Base-by-base conservation (phyloP, 2,113 vertebrate species). In the Toxostoma redivivum region DNA sequence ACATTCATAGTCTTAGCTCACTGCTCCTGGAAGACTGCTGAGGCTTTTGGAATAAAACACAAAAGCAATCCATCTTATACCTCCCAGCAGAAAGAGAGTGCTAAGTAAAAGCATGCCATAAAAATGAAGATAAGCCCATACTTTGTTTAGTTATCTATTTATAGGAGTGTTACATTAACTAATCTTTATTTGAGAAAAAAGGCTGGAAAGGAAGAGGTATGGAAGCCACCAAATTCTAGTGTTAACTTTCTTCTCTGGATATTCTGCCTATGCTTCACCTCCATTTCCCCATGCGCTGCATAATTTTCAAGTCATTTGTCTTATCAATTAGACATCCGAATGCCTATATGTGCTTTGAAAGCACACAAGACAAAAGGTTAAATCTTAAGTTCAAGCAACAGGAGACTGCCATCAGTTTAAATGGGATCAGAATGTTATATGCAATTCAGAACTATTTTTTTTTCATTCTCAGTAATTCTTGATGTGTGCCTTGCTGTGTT, bases 351-450 rank as follows among this genome's bases (percentile, higher is more conserved):
- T 13, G 31, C 31, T 93, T 56, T 28, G 7, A 76, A 87, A 90
- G 58, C 5, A 6, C 11, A 0, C 10, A 86, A 74, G 61, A 88
- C 37, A 87, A 78, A 79, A 85, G 61, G 23, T 82, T 82, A 89
- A 91, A 82, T 53, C n/a, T 84, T 23, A 61, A 71, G 13, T 82
- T 96, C 81, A 80, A 92, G 48, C 35, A 96, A 90, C 54, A 92
- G 74, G 62, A 94, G 54, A 66, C 20, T 88, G 45, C 37, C n/a
- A 53, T 65, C 53, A 88, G n/a, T 82, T 69, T 64, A 90, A 92
- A 79, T 48, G 61, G 25, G 53, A 87, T 79, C 56, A 54, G 31
- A 90, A 69, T 14, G 8, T 72, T 47, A 5, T 16, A 65, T 20
- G 19, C 4, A 40, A 89, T 47, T 85, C 57, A 67, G 28, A 84